Evolutionary conservation across 2,113 vertebrate species (phyloP), one percentile per base, ranked within the genome.

Genomic region (Phrynosoma platyrhinos): DNA sequence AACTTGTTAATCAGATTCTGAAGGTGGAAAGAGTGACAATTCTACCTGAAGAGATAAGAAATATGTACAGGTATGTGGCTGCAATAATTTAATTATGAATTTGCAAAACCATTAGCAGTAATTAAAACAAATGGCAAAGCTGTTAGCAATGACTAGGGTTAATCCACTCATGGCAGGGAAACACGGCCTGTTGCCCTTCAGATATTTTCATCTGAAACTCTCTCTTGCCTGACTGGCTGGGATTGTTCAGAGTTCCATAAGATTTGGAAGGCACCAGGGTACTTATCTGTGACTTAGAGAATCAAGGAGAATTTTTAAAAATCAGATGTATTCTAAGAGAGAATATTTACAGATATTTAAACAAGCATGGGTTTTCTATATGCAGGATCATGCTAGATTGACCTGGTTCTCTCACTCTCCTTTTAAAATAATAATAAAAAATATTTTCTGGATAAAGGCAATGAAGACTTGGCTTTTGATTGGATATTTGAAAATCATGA

Each of bases 1-100:
- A 99, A 90, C 97, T 99, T 91, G 97, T 97, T 21, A 95, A 93
- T 75, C 98, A 99, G 93, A 96, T 99, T 94, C 93, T 99, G 91
- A 99, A 98, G 96, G 95, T 52, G 0, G 98, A 99, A 92, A 97
- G 97, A 91, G 52, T 86, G 74, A 90, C 95, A 32, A 94, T 99
- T 90, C 96, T 97, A 9, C 94, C 97, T 62, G 99, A 99, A 90
- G 97, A 97, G 88, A 93, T 99, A 84, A 96, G 27, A 90, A 98
- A 98, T 91, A 96, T 98, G 92, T 99, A 99, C 96, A 98, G 97
- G 99, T 99, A 94, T 79, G 92, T 87, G 89, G 16, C 21, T 87
- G 40, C 10, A 23, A 3, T 88, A 18, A 3, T 71, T 10, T 14
- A 0, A 71, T 87, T 79, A 21, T 83, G n/a, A 82, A 76, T 53